Evolutionary conservation across 2,888 invertebrate genomes (phyloP).

Genomic region (Agrotis exclamationis): DNA sequence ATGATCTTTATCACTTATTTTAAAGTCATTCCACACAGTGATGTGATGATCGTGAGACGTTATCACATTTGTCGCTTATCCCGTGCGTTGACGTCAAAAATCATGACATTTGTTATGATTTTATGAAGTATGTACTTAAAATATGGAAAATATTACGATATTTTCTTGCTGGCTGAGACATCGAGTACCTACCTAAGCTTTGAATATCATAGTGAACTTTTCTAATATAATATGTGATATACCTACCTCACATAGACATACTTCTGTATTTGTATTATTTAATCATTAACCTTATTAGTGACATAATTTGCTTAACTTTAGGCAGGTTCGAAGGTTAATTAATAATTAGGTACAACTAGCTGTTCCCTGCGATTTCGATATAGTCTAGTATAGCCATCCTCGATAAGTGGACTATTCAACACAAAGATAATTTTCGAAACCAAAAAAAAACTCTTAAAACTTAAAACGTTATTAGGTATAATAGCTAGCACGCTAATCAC

Average conservation of each 20-base stretch:
- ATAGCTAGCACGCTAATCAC: too few relatives aligned
- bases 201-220: neutral
- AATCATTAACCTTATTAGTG: neutral
- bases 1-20: conserved; percentile 23
- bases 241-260: neutral
- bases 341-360: too few relatives aligned
- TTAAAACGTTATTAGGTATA: too few relatives aligned
- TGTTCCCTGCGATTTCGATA: too few relatives aligned
- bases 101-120: neutral
- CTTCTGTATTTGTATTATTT: neutral
- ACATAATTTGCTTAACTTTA: neutral
- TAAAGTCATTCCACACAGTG: conserved; percentile 19
- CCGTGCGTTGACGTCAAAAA: conserved; percentile 12
- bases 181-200: neutral
- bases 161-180: neutral
- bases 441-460: too few relatives aligned
- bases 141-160: conserved; percentile 1
- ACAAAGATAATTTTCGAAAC: too few relatives aligned
- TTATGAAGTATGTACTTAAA: neutral
- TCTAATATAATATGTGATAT: neutral
- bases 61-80: conserved; percentile 25
- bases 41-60: conserved; percentile 19
- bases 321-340: neutral
- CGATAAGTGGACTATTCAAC: too few relatives aligned
- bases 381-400: too few relatives aligned